A percentile compares a stretch with the other conserved stretches of the same genome.
Evolutionary conservation across 30 jellyfish, hydroid and myxozoan genomes (phyloP).

Genomic region (Turritopsis rubra): DNA sequence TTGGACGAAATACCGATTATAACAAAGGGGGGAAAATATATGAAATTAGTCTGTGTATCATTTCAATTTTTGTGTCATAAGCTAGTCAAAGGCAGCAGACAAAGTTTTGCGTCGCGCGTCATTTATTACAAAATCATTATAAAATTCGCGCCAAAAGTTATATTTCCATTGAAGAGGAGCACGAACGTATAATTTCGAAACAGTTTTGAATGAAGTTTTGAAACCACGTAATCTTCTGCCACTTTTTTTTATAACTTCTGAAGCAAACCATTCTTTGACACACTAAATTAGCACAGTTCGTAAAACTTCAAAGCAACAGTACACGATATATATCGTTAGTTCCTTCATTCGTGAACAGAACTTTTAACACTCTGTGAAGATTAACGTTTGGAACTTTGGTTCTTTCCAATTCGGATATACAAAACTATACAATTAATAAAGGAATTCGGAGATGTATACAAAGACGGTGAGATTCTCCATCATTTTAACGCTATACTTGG

Average conservation of each 20-base stretch:
- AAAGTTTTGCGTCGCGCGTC: background rate
- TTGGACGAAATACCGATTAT: too few species aligned
- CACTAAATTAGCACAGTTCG: background rate
- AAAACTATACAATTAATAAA: background rate
- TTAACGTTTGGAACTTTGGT: background rate
- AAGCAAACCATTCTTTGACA: background rate
- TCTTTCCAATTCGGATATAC: too few species aligned
- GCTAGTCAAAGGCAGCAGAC: too few species aligned
- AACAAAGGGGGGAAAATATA: background rate
- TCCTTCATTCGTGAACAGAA: background rate
- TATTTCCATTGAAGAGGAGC: background rate
- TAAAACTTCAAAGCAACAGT: background rate
- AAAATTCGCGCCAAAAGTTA: background rate
- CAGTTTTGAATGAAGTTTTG: background rate
- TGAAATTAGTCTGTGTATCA: background rate
- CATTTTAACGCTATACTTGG: background rate
- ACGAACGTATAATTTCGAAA: background rate
- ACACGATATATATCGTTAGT: background rate
- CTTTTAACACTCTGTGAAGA: background rate
- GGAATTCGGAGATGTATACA: background rate
- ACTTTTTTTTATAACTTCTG: background rate
- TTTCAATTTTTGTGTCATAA: too few species aligned
- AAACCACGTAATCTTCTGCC: background rate
- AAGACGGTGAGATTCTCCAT: background rate
- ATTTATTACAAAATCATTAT: background rate